Base-by-base conservation (phyloP, 2,888 invertebrate genomes). In the Drosophila atripex region DNA sequence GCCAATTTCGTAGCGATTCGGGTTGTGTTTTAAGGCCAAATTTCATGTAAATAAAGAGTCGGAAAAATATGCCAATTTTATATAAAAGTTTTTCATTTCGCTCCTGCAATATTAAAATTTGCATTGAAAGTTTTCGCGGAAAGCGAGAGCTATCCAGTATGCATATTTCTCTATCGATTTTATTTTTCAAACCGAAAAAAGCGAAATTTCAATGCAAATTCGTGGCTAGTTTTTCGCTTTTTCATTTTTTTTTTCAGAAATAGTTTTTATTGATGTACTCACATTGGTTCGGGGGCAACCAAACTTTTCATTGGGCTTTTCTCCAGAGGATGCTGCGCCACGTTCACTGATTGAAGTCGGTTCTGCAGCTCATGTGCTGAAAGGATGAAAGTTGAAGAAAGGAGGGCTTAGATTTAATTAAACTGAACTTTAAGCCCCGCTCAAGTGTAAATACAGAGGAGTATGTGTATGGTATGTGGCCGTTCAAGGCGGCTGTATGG, bases 231-330 rank as follows among this genome's bases (percentile, higher is more conserved):
- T 69, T 69, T 68, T 68, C 3, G n/a, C 28, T 11, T 46, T 8
- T 21, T 14, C 51, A 14, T 53, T 21, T 30, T 1, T 46, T 8
- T 49, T 18, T 51, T 0, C n/a, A n/a, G 35, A n/a, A n/a, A 35
- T 35, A 35, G n/a, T 14, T 47, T 35, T 25, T 18, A 21, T 52
- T 46, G 53, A 12, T 52, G 57, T 73, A 88, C 86, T 89, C 55
- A 86, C 86, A 68, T 77, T 63, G 87, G 64, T 56, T 76, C 78
- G 60, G 61, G 47, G 63, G 77, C 68, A 64, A 84, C 77, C 73
- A 88, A 66, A 64, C 84, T 82, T 82, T 86, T 89, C 89, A 86
- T 86, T 73, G 84, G 55, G 56, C 45, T 64, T 52, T 79, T 59
- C 71, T 61, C 51, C 54, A 75, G 61, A 76, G 52, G 71, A 18